Conservation (phyloP, 2,888 invertebrate genomes). For the Protonemura montana region DNA sequence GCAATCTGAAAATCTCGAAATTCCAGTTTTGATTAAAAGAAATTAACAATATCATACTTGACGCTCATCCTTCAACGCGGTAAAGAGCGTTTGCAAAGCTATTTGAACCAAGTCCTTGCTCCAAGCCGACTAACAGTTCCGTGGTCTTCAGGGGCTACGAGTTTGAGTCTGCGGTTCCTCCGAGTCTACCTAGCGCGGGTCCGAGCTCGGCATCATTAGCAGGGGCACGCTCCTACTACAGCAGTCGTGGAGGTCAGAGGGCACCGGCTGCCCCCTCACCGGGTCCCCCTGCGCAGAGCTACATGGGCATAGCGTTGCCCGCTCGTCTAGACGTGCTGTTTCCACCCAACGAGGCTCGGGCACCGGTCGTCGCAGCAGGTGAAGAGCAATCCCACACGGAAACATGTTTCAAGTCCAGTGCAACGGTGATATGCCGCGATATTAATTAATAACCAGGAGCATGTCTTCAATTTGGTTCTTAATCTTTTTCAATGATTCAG, state of each 20-base stretch:
- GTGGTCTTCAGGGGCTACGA: constrained; percentile 49
- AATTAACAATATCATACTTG: too few species aligned
- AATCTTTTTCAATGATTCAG: too few species aligned
- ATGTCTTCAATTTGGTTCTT: too few species aligned
- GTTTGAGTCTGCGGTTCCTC: constrained; percentile 48
- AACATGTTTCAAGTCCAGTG: too few species aligned
- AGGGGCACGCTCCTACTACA: constrained; percentile 41
- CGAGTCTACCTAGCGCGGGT: constrained; percentile 43
- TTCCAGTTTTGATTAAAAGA: too few species aligned
- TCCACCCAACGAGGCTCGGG: constrained; percentile 63
- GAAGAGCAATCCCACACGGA: too few species aligned
- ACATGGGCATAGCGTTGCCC: constrained; percentile 80
- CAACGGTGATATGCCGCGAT: too few species aligned
- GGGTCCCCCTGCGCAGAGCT: constrained; percentile 58
- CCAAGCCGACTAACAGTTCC: not conserved
- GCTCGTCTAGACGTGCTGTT: constrained; percentile 72
- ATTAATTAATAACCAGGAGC: too few species aligned
- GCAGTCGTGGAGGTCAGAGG: constrained; percentile 42
- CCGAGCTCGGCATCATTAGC: constrained; percentile 42
- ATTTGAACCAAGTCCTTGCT: too few species aligned
- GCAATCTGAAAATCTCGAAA: too few species aligned
- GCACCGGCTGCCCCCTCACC: not conserved
- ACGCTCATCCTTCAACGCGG: too few species aligned
- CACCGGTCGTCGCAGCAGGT: constrained; percentile 46
- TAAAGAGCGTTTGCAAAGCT: too few species aligned